A percentile compares a stretch with the other conserved stretches of the same genome.
phyloP scores from a whole-genome alignment of 2,113 vertebrate species.

The Benitochromis conjunctus region DNA sequence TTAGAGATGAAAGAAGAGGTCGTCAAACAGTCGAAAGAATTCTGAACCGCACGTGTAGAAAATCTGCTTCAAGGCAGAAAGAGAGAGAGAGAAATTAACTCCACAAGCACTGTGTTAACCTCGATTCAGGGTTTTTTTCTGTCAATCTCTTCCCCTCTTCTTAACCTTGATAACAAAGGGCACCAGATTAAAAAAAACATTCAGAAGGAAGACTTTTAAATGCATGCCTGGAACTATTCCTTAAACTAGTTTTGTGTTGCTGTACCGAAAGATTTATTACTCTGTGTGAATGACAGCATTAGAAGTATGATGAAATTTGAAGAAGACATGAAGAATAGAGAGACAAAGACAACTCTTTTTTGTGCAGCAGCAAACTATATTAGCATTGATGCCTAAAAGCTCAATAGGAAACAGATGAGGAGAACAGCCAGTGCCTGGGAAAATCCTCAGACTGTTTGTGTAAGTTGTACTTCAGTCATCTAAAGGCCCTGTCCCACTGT shows the following conservation, averaged over 20 bases:
- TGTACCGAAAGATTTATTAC: neutral
- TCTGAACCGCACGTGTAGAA: neutral
- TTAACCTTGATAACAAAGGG: neutral
- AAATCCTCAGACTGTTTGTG: neutral
- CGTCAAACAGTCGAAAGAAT: neutral
- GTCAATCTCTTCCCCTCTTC: neutral
- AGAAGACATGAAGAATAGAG: neutral
- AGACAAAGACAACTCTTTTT: neutral
- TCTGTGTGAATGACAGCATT: neutral
- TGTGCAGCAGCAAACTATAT: constrained; percentile 1
- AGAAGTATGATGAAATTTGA: neutral
- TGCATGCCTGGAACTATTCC: neutral
- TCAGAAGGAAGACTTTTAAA: neutral
- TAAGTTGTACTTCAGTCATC: neutral
- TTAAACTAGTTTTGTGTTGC: neutral
- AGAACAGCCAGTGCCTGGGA: neutral
- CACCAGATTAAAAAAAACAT: neutral
- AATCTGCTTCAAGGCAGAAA: neutral
- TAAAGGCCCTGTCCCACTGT: neutral
- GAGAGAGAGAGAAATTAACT: neutral
- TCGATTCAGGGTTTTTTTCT: neutral
- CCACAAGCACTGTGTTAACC: neutral
- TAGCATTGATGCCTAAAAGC: neutral
- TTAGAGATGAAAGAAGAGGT: neutral
- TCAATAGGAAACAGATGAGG: constrained; percentile 13